These are phyloP conservation scores for Danionella cerebrum DNA, from an alignment of 2,113 vertebrate genomes.

Conservation along the genomic window DNA sequence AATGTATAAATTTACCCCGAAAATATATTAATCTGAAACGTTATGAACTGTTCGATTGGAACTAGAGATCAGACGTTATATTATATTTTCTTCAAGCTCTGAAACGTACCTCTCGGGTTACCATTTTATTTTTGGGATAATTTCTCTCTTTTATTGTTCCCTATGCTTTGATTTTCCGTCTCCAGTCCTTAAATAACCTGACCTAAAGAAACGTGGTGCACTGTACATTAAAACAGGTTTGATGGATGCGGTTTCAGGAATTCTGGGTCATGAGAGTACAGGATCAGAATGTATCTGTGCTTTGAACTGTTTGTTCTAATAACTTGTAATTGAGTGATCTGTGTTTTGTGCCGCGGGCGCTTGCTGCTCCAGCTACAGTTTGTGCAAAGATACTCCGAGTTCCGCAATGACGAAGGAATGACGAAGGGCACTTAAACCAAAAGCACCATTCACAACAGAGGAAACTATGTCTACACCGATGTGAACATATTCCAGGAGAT, in stretches of 20 bases:
- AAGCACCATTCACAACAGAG: neutral
- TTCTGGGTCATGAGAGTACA: neutral
- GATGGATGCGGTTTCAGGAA: neutral
- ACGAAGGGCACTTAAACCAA: neutral
- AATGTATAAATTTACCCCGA: too few species aligned
- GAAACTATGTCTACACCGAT: neutral
- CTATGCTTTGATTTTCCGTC: too few species aligned
- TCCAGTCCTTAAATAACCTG: neutral
- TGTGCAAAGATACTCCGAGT: neutral
- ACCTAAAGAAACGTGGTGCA: neutral
- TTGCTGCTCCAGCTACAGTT: neutral
- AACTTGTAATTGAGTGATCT: neutral
- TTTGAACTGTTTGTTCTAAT: conserved; percentile 13
- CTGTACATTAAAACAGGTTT: neutral
- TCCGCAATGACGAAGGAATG: neutral
- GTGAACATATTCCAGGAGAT: neutral
- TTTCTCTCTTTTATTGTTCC: too few species aligned
- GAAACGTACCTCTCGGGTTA: too few species aligned
- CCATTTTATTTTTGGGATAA: too few species aligned
- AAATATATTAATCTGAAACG: too few species aligned
- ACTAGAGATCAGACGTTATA: too few species aligned
- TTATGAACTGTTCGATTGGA: too few species aligned
- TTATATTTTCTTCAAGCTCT: too few species aligned
- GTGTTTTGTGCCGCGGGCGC: neutral
- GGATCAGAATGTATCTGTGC: neutral